Conservation (phyloP, 1,140 invertebrate species). For the Macrotrachela quadricornifera region DNA sequence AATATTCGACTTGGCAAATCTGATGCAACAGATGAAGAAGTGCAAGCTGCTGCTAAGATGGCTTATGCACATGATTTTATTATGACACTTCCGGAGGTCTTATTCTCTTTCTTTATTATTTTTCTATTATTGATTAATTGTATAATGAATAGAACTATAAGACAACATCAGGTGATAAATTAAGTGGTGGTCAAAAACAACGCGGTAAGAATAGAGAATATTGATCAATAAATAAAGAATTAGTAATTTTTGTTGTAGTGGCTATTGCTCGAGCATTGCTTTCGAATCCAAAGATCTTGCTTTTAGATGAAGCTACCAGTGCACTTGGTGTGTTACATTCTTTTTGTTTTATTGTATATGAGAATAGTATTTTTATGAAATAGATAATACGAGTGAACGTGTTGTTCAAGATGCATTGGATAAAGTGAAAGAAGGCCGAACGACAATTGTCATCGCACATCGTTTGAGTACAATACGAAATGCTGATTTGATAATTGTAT, state of each 20-base stretch:
- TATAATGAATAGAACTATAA: no score
- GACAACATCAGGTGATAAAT: neutral
- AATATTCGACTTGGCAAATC: no score
- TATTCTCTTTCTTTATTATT: constrained; percentile 36
- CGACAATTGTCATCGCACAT: constrained; percentile 28
- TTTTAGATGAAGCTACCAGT: constrained; percentile 42
- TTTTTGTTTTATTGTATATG: no score
- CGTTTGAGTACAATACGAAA: constrained; percentile 67
- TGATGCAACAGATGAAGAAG: constrained; percentile 17
- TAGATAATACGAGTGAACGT: constrained; percentile 2
- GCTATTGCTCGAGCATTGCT: constrained; percentile 21
- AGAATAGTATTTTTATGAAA: no score
- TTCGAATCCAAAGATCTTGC: constrained; percentile 23
- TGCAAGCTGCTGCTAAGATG: constrained; percentile 54
- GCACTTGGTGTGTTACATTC: constrained; percentile 28
- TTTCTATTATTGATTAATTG: neutral
- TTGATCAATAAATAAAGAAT: no score
- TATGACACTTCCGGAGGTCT: constrained; percentile 28
- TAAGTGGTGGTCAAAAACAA: constrained; percentile 9
- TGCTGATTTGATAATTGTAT: constrained; percentile 69
- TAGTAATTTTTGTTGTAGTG: no score
- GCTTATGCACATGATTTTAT: constrained; percentile 73
- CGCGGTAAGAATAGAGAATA: neutral
- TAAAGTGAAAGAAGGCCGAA: constrained; percentile 20
- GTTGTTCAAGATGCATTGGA: constrained; percentile 22